Conservation (phyloP, 2,888 invertebrate species). For the Balanococcus diminutus region DNA sequence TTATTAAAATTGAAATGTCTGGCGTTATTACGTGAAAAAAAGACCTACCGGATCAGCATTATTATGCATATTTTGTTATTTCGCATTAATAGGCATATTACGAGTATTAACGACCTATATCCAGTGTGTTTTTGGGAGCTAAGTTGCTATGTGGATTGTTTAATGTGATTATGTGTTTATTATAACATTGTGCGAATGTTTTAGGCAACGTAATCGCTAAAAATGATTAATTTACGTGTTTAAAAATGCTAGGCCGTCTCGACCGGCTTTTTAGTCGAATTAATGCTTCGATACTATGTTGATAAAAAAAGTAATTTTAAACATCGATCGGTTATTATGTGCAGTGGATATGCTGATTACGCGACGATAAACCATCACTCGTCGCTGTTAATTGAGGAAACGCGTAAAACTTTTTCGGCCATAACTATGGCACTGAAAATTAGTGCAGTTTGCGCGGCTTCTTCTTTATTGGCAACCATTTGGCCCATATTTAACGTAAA, state of each 20-base stretch:
- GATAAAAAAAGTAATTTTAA: constrained; percentile 25
- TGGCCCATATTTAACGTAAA: constrained; percentile 4
- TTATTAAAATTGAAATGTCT: not conserved
- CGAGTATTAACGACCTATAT: not conserved
- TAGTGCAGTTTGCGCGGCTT: not conserved
- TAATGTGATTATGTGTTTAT: constrained; percentile 4
- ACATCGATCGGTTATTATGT: not conserved
- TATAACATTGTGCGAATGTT: not conserved
- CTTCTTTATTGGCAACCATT: constrained; percentile 2
- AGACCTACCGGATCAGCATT: not conserved
- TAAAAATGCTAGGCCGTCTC: not conserved
- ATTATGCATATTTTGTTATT: constrained; percentile 14
- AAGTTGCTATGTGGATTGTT: not conserved
- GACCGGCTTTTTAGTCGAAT: not conserved
- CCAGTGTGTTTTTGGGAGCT: not conserved
- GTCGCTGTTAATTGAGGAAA: constrained; percentile 24
- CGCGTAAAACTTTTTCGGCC: constrained; percentile 15
- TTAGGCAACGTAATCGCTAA: not conserved
- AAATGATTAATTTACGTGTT: constrained; percentile 17
- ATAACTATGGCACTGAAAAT: constrained; percentile 1
- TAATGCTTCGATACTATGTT: not conserved
- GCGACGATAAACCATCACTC: constrained; percentile 25
- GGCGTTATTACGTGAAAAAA: not conserved
- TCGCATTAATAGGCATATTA: constrained; percentile 20
- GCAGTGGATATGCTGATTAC: not conserved